These are phyloP conservation scores for Elegia similella DNA, from an alignment of 2,888 invertebrate species.

Conservation along the genomic window DNA sequence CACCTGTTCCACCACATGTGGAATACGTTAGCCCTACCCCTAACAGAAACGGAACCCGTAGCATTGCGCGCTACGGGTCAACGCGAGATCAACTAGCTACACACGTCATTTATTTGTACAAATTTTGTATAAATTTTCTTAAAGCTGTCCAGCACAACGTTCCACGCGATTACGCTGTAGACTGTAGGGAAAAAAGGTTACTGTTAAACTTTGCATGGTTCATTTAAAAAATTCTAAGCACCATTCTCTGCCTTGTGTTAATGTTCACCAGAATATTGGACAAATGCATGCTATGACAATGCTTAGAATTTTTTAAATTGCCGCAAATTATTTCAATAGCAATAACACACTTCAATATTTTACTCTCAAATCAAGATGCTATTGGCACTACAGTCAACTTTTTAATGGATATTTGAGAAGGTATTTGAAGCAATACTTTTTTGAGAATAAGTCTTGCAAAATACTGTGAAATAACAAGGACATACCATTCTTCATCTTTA, in stretches of 20 bases:
- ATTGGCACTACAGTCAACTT: conserved; percentile 21
- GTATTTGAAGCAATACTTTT: conserved; percentile 16
- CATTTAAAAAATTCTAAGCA: conserved; percentile 72
- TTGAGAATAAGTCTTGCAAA: conserved; percentile 17
- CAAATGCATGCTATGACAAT: conserved; percentile 23
- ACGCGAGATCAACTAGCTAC: conserved; percentile 78
- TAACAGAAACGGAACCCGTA: conserved; percentile 79
- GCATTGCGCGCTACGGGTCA: conserved; percentile 83
- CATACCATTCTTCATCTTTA: conserved; percentile 99
- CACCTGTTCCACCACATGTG: conserved; percentile 79
- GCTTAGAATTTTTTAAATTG: conserved; percentile 73
- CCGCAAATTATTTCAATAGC: conserved; percentile 58
- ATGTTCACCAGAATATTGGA: neutral
- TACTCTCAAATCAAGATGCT: neutral
- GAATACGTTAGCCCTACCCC: conserved; percentile 74
- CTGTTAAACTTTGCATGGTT: conserved; percentile 72
- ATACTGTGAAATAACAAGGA: conserved; percentile 27
- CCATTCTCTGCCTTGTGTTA: conserved; percentile 23
- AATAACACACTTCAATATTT: conserved; percentile 19
- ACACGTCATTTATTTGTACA: conserved; percentile 73
- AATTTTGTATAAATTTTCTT: conserved; percentile 69
- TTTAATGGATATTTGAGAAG: conserved; percentile 24
- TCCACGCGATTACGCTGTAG: conserved; percentile 77
- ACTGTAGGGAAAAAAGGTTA: conserved; percentile 81
- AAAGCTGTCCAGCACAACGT: conserved; percentile 68